phyloP scores from a whole-genome alignment of 92 coral and sea anemone species.

The Epizoanthus rinbou region DNA sequence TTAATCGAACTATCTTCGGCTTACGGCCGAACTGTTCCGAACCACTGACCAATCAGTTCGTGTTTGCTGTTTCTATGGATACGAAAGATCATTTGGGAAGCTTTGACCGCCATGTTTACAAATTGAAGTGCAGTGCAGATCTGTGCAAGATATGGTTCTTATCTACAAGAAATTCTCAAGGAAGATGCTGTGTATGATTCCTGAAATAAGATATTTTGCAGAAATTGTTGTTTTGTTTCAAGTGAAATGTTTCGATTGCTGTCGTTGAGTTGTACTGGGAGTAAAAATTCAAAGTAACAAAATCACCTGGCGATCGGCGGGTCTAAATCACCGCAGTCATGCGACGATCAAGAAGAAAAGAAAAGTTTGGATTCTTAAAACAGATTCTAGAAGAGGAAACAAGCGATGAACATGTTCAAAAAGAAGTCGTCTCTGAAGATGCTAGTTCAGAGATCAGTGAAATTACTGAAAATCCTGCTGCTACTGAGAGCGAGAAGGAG shows the following conservation, averaged over 20 bases:
- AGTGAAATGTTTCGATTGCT: no score
- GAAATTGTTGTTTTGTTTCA: no score
- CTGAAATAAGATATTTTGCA: no score
- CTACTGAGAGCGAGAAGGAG: constrained; percentile 11
- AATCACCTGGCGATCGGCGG: background rate
- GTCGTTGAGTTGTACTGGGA: background rate
- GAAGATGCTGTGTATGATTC: background rate
- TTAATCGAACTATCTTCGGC: constrained; percentile 1
- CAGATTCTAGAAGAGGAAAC: constrained; percentile 75
- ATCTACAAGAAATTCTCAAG: no score
- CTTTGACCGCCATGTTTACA: constrained; percentile 8
- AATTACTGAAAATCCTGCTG: constrained; percentile 8
- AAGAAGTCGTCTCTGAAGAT: constrained; percentile 19
- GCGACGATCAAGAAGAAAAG: constrained; percentile 59
- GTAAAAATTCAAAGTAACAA: background rate
- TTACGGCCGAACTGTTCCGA: constrained; percentile 21
- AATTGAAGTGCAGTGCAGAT: background rate
- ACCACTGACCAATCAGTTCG: background rate
- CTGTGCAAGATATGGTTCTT: background rate
- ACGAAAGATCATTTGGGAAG: background rate
- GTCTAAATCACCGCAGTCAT: constrained; percentile 17
- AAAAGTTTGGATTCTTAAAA: constrained; percentile 72
- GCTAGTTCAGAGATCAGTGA: constrained; percentile 18
- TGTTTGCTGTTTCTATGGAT: constrained; percentile 26
- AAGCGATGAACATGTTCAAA: constrained; percentile 28